phyloP scores from a whole-genome alignment of 2,888 invertebrate species.

The Caenorhabditis sinica region DNA sequence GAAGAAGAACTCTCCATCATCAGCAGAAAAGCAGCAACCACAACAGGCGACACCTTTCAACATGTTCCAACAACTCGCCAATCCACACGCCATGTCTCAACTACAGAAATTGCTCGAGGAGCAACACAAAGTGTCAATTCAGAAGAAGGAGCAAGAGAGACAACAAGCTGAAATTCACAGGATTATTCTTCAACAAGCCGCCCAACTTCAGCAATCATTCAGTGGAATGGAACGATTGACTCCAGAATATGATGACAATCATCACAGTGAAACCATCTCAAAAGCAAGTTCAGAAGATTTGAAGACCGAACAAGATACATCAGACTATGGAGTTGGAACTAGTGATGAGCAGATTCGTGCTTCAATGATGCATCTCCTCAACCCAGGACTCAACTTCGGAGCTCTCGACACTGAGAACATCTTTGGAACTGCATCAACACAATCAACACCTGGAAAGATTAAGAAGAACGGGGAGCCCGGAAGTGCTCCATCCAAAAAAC shows the following conservation, averaged over 20 bases:
- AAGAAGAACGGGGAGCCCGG: conserved; percentile 42
- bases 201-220: conserved; percentile 5
- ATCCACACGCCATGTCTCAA: conserved; percentile 16
- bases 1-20: conserved; percentile 54
- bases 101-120: conserved; percentile 58
- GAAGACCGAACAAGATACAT: conserved; percentile 60
- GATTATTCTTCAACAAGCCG: conserved; percentile 64
- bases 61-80: conserved; percentile 6
- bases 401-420: conserved; percentile 48
- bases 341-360: conserved; percentile 71
- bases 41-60: conserved; percentile 4
- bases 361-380: conserved; percentile 69
- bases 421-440: conserved; percentile 38
- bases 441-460: conserved; percentile 36
- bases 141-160: conserved; percentile 67
- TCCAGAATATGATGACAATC: conserved; percentile 63
- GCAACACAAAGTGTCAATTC: conserved; percentile 36
- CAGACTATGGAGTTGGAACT: conserved; percentile 67
- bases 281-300: conserved; percentile 65
- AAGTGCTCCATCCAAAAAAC: conserved; percentile 63
- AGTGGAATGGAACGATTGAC: conserved; percentile 53
- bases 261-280: conserved; percentile 64
- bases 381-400: conserved; percentile 68
- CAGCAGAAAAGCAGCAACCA: conserved; percentile 24
- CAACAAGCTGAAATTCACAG: conserved; percentile 69